Conservation (phyloP, 2,113 vertebrate genomes). For the Syngnathus scovelli region DNA sequence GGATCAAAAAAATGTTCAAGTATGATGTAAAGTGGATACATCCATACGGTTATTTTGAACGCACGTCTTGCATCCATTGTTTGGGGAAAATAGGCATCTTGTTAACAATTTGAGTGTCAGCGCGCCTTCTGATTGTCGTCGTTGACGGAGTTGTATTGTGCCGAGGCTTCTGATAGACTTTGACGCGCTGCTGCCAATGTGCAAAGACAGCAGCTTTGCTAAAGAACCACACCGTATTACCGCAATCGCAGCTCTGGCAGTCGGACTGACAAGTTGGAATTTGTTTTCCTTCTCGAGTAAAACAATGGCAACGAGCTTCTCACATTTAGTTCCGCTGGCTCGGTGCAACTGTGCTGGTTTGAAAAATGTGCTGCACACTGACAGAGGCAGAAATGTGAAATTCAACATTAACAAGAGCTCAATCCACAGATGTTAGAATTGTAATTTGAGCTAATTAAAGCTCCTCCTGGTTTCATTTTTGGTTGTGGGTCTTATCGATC, state of each 20-base stretch:
- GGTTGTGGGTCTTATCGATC: not conserved
- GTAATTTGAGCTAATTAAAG: not conserved
- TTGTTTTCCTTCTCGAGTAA: conserved; percentile 55
- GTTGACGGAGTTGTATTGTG: conserved; percentile 45
- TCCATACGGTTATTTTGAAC: conserved; percentile 18
- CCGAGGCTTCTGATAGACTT: conserved; percentile 50
- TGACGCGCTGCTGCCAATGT: conserved; percentile 44
- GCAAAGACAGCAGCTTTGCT: conserved; percentile 43
- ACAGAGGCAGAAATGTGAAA: not conserved
- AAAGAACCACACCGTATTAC: conserved; percentile 56
- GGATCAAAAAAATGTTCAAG: conserved; percentile 8
- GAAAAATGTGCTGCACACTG: conserved; percentile 13
- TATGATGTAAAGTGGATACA: conserved; percentile 10
- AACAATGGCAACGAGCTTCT: conserved; percentile 44
- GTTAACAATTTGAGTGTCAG: conserved; percentile 36
- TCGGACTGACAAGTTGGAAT: conserved; percentile 61
- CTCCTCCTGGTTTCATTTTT: no score
- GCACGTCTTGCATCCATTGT: conserved; percentile 21
- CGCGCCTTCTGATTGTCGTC: conserved; percentile 51
- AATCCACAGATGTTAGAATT: not conserved
- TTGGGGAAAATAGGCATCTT: conserved; percentile 28
- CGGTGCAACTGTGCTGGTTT: not conserved
- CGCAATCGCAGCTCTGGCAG: conserved; percentile 60
- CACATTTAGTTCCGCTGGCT: conserved; percentile 41
- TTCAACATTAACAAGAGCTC: not conserved